These are phyloP conservation scores for Melanotaenia maccullochi DNA, from an alignment of 2,797 vertebrate species.

Conservation along the genomic window DNA sequence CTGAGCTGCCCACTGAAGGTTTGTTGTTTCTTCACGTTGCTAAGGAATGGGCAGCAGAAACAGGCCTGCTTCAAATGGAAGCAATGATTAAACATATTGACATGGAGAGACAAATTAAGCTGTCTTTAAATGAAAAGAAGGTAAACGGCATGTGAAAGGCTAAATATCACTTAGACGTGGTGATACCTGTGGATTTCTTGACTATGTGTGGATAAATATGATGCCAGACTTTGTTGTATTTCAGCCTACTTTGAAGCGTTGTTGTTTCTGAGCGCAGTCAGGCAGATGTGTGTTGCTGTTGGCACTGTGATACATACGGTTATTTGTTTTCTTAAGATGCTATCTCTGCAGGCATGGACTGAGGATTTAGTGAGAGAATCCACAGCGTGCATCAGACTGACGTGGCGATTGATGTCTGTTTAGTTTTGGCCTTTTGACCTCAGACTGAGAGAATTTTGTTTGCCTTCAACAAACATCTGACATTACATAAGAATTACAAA, in stretches of 20 bases:
- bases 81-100: conserved; percentile 44
- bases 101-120: conserved; percentile 1
- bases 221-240: conserved; percentile 65
- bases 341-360: conserved; percentile 41
- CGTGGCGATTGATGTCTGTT: conserved; percentile 52
- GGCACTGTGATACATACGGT: conserved; percentile 41
- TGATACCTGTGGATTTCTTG: conserved; percentile 56
- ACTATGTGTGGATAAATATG: conserved; percentile 53
- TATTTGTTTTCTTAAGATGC: conserved; percentile 68
- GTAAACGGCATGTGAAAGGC: conserved; percentile 31
- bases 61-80: conserved; percentile 37
- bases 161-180: conserved; percentile 37
- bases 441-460: conserved; percentile 30
- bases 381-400: conserved; percentile 29
- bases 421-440: conserved; percentile 51
- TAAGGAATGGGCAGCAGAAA: conserved; percentile 24
- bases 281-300: conserved; percentile 62
- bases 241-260: conserved; percentile 56
- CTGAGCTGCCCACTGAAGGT: conserved; percentile 41
- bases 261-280: conserved; percentile 32
- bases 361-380: conserved; percentile 32
- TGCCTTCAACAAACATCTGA: conserved; percentile 40
- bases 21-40: conserved; percentile 33
- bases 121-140: conserved; percentile 37
- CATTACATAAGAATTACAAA: background rate